Percentiles rank a stretch among this genome's conserved stretches.
Evolutionary conservation across 1,140 invertebrate species (phyloP).

Genomic region (Octopus sinensis): DNA sequence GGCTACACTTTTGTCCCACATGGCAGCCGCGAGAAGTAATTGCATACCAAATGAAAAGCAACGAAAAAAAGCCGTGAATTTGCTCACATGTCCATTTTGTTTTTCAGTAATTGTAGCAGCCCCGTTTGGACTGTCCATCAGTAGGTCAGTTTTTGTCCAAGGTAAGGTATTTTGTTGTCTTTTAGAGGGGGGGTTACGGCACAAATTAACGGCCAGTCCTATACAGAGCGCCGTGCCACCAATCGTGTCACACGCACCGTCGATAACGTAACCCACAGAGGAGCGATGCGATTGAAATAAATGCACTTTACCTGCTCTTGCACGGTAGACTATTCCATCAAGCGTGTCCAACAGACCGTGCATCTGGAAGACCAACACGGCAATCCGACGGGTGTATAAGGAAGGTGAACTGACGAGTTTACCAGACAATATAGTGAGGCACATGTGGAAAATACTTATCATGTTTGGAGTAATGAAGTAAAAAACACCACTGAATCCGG

Average conservation of each 20-base stretch:
- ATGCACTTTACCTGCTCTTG: slow-evolving; percentile 32
- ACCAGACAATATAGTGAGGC: slow-evolving; percentile 41
- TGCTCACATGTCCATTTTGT: slow-evolving; percentile 28
- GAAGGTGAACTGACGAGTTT: slow-evolving; percentile 47
- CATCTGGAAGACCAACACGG: slow-evolving; percentile 45
- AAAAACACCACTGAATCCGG: slow-evolving; percentile 47
- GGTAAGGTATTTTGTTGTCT: slow-evolving; percentile 18
- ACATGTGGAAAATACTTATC: slow-evolving; percentile 46
- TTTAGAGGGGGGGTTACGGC: slow-evolving; percentile 8
- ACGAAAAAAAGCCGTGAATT: slow-evolving; percentile 45
- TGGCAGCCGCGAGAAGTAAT: slow-evolving; percentile 34
- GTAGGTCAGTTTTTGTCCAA: slow-evolving; percentile 27
- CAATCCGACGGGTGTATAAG: slow-evolving; percentile 42
- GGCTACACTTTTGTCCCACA: slow-evolving; percentile 41
- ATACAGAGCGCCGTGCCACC: slow-evolving; percentile 39
- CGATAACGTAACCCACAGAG: slow-evolving; percentile 50
- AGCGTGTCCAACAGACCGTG: slow-evolving; percentile 48
- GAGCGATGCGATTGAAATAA: slow-evolving; percentile 41
- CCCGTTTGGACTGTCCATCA: not conserved
- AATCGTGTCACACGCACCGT: slow-evolving; percentile 42
- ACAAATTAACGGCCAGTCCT: slow-evolving; percentile 17
- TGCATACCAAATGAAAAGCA: slow-evolving; percentile 42
- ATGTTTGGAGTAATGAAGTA: slow-evolving; percentile 54
- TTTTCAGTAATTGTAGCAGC: not conserved
- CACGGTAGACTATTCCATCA: slow-evolving; percentile 51